These are phyloP conservation scores for Hippocampus comes DNA, from an alignment of 2,113 vertebrate genomes.

Conservation along the genomic window DNA sequence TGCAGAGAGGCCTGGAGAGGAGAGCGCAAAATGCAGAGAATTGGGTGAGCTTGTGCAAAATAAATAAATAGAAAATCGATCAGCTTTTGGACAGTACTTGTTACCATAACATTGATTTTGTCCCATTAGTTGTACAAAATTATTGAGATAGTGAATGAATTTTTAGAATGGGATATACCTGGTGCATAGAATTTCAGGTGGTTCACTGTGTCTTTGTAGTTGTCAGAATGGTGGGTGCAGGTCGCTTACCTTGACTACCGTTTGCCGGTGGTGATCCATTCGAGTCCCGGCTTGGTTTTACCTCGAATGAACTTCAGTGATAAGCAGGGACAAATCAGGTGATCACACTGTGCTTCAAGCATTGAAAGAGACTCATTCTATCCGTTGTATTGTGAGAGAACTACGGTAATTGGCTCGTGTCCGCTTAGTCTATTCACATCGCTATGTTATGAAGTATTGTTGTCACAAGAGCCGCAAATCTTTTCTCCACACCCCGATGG, in stretches of 20 bases:
- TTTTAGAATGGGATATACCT: background rate
- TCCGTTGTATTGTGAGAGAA: background rate
- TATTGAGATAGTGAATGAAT: background rate
- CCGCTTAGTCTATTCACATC: no score
- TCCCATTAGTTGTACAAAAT: background rate
- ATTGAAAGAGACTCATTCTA: background rate
- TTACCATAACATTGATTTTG: background rate
- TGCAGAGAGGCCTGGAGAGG: conserved; percentile 86
- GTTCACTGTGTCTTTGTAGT: conserved; percentile 60
- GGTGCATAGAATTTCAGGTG: background rate
- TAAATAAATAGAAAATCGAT: background rate
- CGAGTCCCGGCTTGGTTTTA: conserved; percentile 85
- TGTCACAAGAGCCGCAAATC: no score
- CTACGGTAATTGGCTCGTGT: no score
- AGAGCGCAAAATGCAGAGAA: conserved; percentile 81
- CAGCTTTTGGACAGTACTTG: background rate
- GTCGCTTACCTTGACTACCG: conserved; percentile 90
- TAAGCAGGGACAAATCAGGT: conserved; percentile 93
- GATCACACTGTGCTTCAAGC: conserved; percentile 23
- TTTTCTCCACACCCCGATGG: background rate
- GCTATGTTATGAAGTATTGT: no score
- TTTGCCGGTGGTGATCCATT: conserved; percentile 88
- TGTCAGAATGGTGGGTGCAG: conserved; percentile 95
- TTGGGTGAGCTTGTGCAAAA: conserved; percentile 78
- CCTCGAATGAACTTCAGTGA: conserved; percentile 87